These are phyloP conservation scores for Dipodomys stephensi DNA, from an alignment of 2,113 vertebrate species.

Conservation along the genomic window DNA sequence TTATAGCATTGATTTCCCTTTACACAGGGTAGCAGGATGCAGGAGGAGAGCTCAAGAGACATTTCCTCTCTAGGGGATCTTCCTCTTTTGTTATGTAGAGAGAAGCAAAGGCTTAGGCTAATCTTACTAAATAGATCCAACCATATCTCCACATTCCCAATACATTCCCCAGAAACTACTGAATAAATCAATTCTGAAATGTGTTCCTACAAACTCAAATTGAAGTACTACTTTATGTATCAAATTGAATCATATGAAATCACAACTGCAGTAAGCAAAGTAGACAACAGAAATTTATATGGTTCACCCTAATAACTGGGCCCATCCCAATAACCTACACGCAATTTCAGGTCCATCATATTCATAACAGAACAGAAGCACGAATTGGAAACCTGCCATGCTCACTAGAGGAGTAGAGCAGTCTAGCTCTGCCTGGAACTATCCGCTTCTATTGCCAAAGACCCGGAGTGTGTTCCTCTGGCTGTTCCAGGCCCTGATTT, in stretches of 20 bases:
- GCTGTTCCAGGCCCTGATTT: neutral
- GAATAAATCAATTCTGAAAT: neutral
- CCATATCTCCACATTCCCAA: neutral
- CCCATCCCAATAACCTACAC: too few relatives aligned
- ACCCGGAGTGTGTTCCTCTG: neutral
- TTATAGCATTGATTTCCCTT: neutral
- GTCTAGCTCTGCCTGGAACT: neutral
- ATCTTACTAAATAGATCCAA: neutral
- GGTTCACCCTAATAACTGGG: too few relatives aligned
- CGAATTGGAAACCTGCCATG: neutral
- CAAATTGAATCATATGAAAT: neutral
- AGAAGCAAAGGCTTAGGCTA: neutral
- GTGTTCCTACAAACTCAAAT: neutral
- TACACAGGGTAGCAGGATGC: neutral
- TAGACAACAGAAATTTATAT: neutral
- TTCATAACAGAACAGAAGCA: fast-evolving
- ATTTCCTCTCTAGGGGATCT: too few relatives aligned
- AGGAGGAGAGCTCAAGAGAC: fast-evolving
- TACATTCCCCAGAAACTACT: neutral
- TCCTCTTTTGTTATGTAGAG: too few relatives aligned
- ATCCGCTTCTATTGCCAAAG: neutral
- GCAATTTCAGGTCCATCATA: neutral
- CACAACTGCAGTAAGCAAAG: neutral
- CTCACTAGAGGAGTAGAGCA: too few relatives aligned
- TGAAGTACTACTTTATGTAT: neutral